A percentile compares a stretch with the other conserved stretches of the same genome.
Conservation (phyloP, 2,797 vertebrate species). For the Crocodylus rhombifer region DNA sequence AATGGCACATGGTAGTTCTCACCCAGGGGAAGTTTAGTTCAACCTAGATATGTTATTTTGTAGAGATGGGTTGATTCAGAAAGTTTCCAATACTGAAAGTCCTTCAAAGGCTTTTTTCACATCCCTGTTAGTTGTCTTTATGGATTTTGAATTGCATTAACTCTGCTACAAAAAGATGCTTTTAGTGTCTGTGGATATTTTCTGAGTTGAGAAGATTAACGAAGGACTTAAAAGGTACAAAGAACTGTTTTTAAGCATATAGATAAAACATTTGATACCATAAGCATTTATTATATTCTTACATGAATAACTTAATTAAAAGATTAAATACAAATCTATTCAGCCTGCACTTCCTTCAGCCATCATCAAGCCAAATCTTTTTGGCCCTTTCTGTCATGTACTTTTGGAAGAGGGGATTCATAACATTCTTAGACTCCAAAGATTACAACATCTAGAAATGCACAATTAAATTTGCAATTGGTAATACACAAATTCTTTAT, state of each 20-base stretch:
- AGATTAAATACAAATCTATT: neutral
- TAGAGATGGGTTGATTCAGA: neutral
- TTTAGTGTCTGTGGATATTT: neutral
- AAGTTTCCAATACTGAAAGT: constrained; percentile 3
- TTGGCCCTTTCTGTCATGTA: neutral
- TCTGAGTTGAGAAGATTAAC: neutral
- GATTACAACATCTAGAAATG: neutral
- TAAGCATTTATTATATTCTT: neutral
- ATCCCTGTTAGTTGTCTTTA: constrained; percentile 5
- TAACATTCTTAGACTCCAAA: neutral
- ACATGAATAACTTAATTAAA: neutral
- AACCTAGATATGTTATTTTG: neutral
- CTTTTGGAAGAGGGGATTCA: neutral
- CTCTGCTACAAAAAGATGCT: neutral
- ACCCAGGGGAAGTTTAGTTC: neutral
- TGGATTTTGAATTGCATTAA: neutral
- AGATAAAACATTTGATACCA: neutral
- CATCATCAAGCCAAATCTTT: neutral
- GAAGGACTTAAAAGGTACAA: neutral
- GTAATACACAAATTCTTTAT: neutral
- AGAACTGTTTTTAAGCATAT: neutral
- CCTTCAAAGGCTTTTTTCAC: neutral
- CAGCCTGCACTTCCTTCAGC: neutral
- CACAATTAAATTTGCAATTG: neutral
- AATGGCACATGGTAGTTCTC: neutral